Base-by-base conservation (phyloP, 2,113 vertebrate genomes). In the Amia ocellicauda region DNA sequence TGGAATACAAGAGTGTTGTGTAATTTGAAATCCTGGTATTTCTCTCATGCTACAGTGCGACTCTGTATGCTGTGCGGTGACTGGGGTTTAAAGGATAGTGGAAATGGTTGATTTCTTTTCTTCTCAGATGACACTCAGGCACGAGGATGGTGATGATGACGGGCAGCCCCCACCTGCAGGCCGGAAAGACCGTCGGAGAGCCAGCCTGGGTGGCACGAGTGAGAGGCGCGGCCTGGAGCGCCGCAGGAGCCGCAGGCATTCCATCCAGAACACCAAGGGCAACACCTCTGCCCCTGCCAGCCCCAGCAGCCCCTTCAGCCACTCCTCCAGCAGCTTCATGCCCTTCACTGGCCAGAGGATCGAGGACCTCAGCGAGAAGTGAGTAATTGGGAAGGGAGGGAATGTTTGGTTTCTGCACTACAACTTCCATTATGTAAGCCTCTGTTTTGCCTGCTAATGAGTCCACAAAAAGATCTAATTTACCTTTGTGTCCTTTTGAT, bases 201-300 rank as follows among this genome's bases (percentile, higher is more conserved):
- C 93, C 69, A 98, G 95, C 1, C 70, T 96, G 0, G 91, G 92
- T 0, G 80, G 80, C 68, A 83, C 1, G 24, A 81, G 50, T 3
- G 86, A 84, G 67, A 85, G 76, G 20, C 76, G 86, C 23, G 93
- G 93, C 14, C 76, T 94, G 40, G 94, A 98, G 75, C 89, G 95
- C 19, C 83, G 95, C 19, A 85, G 95, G 58, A 98, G 96, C 80
- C 91, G 96, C 54, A 87, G 96, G 69, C 96, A 98, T 79, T 98
- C 96, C 0, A 86, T 93, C 4, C 96, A 97, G 78, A 94, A 60
- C 0, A 7, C 69, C 70, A 91, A 83, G 79, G 92, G 89, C 60
- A 82, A 88, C 5, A 63, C 86, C 11, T 96, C 96, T 0, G 92
- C 91, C 40, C 93, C 94, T 0, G 83, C 87, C 0, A 95, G 93